Evolutionary conservation across 2,888 invertebrate species (phyloP).

Genomic region (Chrysotoxum bicinctum): DNA sequence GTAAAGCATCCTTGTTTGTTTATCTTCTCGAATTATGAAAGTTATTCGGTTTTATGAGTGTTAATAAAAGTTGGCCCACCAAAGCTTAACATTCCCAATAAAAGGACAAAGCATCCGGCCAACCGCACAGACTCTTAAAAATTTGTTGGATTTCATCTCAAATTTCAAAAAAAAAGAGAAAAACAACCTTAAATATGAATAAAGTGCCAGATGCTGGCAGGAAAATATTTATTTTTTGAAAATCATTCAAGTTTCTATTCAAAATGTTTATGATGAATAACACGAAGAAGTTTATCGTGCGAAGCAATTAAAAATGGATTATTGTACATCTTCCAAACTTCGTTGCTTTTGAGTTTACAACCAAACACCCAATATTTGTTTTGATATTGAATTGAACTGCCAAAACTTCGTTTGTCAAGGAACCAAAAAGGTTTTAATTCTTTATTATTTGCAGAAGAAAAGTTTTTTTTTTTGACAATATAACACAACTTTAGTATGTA

Average conservation of each 20-base stretch:
- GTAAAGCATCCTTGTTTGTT: slow-evolving; percentile 29
- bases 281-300: background rate
- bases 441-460: background rate
- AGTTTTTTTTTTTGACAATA: background rate
- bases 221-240: background rate
- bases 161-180: background rate
- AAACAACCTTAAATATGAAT: background rate
- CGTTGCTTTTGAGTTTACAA: background rate
- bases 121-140: background rate
- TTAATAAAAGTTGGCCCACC: slow-evolving; percentile 58
- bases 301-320: slow-evolving; percentile 8
- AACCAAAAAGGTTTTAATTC: background rate
- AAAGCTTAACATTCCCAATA: slow-evolving; percentile 6
- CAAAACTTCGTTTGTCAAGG: background rate
- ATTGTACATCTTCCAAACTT: background rate
- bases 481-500: background rate
- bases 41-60: slow-evolving; percentile 50
- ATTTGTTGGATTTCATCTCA: background rate
- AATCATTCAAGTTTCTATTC: background rate
- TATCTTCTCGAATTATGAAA: slow-evolving; percentile 53
- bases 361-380: background rate
- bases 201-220: background rate
- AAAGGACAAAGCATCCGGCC: background rate
- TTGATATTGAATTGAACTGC: background rate
- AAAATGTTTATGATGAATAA: background rate